A percentile compares a stretch with the other conserved stretches of the same genome.
Evolutionary conservation across 37 sponge, comb jelly and placozoan species (phyloP).

Genomic region (Spongia lamella): DNA sequence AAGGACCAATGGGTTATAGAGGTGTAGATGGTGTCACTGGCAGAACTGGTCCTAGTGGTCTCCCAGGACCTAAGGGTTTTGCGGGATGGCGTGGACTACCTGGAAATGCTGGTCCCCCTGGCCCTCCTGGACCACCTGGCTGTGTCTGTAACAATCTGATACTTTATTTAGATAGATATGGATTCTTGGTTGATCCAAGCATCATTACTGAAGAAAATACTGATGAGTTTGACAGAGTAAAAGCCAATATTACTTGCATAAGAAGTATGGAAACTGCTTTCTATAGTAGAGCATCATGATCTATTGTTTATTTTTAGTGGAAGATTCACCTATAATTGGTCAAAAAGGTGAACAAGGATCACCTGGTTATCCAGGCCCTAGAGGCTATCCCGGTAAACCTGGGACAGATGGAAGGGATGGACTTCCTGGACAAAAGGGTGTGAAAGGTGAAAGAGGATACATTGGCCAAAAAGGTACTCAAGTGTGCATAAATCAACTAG

Average conservation of each 20-base stretch:
- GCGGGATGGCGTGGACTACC: constrained; percentile 4
- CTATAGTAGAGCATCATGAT: too few species aligned
- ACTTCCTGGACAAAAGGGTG: neutral
- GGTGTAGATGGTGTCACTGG: constrained; percentile 21
- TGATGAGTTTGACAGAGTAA: too few species aligned
- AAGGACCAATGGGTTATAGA: neutral
- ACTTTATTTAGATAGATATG: too few species aligned
- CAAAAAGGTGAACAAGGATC: neutral
- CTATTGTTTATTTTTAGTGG: too few species aligned
- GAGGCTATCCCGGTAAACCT: constrained; percentile 12
- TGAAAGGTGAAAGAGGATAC: neutral
- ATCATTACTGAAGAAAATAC: too few species aligned
- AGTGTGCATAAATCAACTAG: too few species aligned
- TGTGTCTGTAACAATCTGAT: neutral
- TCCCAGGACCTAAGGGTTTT: neutral
- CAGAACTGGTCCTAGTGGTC: constrained; percentile 4
- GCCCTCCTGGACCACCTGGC: constrained; percentile 5
- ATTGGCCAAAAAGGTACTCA: neutral
- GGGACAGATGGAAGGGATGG: constrained; percentile 1
- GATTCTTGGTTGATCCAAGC: too few species aligned
- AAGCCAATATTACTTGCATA: too few species aligned
- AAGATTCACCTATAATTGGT: neutral
- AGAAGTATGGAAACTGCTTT: too few species aligned
- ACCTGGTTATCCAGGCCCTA: constrained; percentile 1
- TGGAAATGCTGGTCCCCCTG: constrained; percentile 6